These are phyloP conservation scores for Yponomeuta sedellus DNA, from an alignment of 2,888 invertebrate species.

Conservation along the genomic window DNA sequence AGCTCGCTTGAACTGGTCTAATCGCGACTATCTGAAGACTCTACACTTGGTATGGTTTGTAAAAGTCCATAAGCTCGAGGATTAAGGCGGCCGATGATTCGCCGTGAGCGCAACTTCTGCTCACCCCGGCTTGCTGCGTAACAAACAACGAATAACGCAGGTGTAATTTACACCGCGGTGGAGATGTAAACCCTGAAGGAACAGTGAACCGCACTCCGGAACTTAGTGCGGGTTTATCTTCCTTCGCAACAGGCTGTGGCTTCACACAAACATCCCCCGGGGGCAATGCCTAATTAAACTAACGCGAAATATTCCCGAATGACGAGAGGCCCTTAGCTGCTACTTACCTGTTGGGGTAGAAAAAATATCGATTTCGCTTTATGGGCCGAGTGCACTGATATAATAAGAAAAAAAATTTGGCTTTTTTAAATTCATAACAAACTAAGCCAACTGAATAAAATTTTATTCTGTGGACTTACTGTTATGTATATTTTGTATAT, in stretches of 20 bases:
- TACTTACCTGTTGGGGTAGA: background rate
- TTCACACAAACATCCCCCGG: background rate
- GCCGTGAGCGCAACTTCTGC: background rate
- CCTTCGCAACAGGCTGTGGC: background rate
- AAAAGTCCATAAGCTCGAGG: too few relatives aligned
- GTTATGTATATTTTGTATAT: too few relatives aligned
- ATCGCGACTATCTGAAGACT: too few relatives aligned
- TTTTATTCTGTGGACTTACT: too few relatives aligned
- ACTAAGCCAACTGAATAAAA: too few relatives aligned
- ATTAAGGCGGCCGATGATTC: too few relatives aligned
- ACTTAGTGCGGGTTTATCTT: conserved; percentile 1
- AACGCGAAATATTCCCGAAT: background rate
- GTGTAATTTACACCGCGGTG: background rate
- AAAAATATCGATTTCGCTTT: background rate
- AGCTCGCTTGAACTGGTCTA: too few relatives aligned
- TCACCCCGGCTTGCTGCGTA: background rate
- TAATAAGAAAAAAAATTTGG: too few relatives aligned
- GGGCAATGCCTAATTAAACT: conserved; percentile 3
- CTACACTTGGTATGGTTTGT: too few relatives aligned
- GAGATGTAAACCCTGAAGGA: background rate
- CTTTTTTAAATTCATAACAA: too few relatives aligned
- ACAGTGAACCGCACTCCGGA: background rate
- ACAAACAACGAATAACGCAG: background rate
- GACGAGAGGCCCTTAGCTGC: background rate
- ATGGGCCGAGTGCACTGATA: too few relatives aligned